Evolutionary conservation across 2,888 invertebrate genomes (phyloP).

Genomic region (Schizotus pectinicornis): DNA sequence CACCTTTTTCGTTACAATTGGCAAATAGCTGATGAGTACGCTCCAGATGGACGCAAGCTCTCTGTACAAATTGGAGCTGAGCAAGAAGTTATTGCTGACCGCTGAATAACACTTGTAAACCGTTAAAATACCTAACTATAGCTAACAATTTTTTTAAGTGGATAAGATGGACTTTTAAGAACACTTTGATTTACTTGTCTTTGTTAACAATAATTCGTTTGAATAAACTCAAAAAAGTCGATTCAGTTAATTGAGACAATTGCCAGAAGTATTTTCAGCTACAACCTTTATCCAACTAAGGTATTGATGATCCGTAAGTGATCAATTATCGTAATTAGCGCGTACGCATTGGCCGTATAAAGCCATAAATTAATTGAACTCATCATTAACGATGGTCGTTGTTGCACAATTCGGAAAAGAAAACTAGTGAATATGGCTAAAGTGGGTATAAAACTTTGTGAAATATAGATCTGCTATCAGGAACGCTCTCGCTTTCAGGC

Average conservation of each 20-base stretch:
- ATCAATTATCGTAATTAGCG: constrained; percentile 20
- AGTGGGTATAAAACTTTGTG: constrained; percentile 31
- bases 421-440: constrained; percentile 27
- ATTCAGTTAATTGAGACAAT: too few species aligned
- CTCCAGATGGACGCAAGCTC: not conserved
- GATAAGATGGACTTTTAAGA: too few species aligned
- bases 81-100: too few species aligned
- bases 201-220: too few species aligned
- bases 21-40: constrained; percentile 28
- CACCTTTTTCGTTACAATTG: constrained; percentile 33
- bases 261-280: too few species aligned
- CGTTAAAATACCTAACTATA: too few species aligned
- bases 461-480: constrained; percentile 34
- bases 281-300: too few species aligned
- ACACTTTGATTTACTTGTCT: too few species aligned
- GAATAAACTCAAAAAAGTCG: too few species aligned
- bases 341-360: constrained; percentile 10
- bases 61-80: too few species aligned
- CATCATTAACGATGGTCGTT: constrained; percentile 19
- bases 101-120: too few species aligned
- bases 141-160: too few species aligned
- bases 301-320: not conserved
- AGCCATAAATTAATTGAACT: constrained; percentile 18
- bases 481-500: constrained; percentile 32
- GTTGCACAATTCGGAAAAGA: constrained; percentile 27